Base-by-base conservation (phyloP, 2,888 invertebrate species). In the Plebejus anna region DNA sequence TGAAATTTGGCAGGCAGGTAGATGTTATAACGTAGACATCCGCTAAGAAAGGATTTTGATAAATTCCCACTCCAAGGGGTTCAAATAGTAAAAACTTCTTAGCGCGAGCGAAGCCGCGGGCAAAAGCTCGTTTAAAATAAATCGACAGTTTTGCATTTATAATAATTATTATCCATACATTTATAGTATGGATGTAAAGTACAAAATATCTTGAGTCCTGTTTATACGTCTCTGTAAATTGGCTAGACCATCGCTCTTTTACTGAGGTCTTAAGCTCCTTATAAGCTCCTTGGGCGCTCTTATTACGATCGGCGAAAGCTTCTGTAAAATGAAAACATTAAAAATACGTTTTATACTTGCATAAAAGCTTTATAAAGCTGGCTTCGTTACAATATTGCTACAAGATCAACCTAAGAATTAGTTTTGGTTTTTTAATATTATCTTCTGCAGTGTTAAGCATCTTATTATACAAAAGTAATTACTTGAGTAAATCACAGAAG, bases 291-390 rank as follows among this genome's bases (percentile, higher is more conserved):
- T 28, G 28, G 11, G 61, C n/a, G 22, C 4, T 28, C 28, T 61
- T 28, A 61, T 61, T 61, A 28, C 61, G 61, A 61, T 61, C 61
- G 61, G 61, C 28, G 9, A 28, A 28, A 61, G 61, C 61, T 61
- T 61, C 61, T 61, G 28, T 28, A 61, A 61, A 61, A 61, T 61
- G 61, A 61, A 22, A 28, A 22, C 61, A 28, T 61, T 22, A 22
- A 59, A 28, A 28, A 61, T 61, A 61, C 11, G 61, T 28, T 22
- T 61, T 28, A 61, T 61, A 61, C 61, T 61, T 28, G 28, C 28
- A 28, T 59, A 28, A 61, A 61, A 28, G 61, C 28, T 61, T 11
- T 22, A 1, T 11, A 61, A 61, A 28, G 61, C 28, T 61, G 9
- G 22, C 9, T 61, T 59, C 22, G 59, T n/a, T 11, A 61, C 28